These are phyloP conservation scores for Danio choprae DNA, from an alignment of 2,797 vertebrate genomes.

Conservation along the genomic window DNA sequence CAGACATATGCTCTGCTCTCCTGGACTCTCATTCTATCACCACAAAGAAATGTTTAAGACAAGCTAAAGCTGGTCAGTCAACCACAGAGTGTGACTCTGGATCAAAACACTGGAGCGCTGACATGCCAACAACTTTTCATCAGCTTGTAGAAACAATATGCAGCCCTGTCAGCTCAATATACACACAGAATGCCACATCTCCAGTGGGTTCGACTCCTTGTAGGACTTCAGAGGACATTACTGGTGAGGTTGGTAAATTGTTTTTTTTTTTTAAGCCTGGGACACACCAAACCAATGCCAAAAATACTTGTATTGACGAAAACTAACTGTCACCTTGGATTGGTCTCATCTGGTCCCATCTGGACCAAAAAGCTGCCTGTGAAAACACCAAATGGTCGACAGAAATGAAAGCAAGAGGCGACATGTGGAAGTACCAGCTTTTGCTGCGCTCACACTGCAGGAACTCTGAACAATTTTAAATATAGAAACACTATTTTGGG, in stretches of 20 bases:
- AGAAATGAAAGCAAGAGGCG: too few relatives aligned
- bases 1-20: neutral
- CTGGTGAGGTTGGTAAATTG: neutral
- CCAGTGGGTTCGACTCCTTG: neutral
- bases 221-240: neutral
- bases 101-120: conserved; percentile 11
- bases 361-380: too few relatives aligned
- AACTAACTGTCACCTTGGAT: too few relatives aligned
- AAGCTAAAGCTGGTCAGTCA: neutral
- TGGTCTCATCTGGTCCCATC: too few relatives aligned
- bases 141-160: conserved; percentile 3
- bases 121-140: conserved; percentile 31
- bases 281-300: too few relatives aligned
- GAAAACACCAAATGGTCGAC: too few relatives aligned
- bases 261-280: neutral
- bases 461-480: too few relatives aligned
- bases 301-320: too few relatives aligned
- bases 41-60: neutral
- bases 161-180: neutral
- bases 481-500: too few relatives aligned
- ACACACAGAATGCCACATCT: neutral
- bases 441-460: too few relatives aligned
- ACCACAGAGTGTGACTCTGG: neutral
- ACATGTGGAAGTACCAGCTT: too few relatives aligned
- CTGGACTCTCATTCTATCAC: neutral